Base-by-base conservation (phyloP, 2,888 invertebrate genomes). In the Hypomecis atomaria region DNA sequence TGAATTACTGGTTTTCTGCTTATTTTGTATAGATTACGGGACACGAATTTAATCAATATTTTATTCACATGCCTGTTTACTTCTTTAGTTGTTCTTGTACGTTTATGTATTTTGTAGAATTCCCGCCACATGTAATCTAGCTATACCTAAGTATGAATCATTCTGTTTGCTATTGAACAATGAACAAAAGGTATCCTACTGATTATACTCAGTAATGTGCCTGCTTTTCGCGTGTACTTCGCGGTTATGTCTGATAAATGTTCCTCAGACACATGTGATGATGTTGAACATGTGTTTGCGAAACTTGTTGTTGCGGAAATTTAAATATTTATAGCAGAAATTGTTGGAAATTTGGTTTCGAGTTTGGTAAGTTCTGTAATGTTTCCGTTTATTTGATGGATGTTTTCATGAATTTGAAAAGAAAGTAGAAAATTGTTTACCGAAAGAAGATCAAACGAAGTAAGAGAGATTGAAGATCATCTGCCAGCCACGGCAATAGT, bases 161-260 rank as follows among this genome's bases (percentile, higher is more conserved):
- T 23, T 23, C 23, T 2, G 23, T 3, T 23, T 23, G 23, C 23
- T 23, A 23, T 23, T 23, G 23, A 23, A 3, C 23, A 23, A 23
- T 23, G 23, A 23, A 23, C 23, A 23, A 23, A 23, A 23, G 23
- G 3, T 23, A 23, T 23, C 23, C 23, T 34, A 34, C 48, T 33
- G 45, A 38, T 8, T 38, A 38, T 50, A 50, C 13, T 50, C 13
- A 13, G 23, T 23, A 23, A 23, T 23, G 23, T 23, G 23, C 1
- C 1, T 23, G 1, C 23, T 3, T 23, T 23, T 23, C 49, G 52
- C 52, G 40, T 50, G 33, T 53, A 64, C 69, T 54, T 65, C 49
- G 67, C 53, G 63, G 70, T 65, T 60, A 56, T 63, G 62, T 67
- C 66, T 64, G 67, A 70, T 67, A 70, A 70, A 70, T 66, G 63